phyloP scores from a whole-genome alignment of 2,888 invertebrate genomes.

The Polyploca ridens region DNA sequence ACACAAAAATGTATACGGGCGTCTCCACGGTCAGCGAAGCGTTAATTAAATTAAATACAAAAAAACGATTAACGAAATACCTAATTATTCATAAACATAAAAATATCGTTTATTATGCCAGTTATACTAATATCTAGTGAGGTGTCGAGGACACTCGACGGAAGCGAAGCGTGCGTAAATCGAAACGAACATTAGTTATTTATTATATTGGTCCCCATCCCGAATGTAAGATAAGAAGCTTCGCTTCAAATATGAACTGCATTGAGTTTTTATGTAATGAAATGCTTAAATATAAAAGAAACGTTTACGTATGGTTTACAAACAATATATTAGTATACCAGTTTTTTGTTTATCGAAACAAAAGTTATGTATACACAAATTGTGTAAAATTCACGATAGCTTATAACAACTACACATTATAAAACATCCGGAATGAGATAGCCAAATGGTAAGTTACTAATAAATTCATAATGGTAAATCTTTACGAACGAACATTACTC shows the following conservation, averaged over 20 bases:
- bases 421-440: neutral
- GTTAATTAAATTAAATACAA: conserved; percentile 10
- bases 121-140: too few species aligned
- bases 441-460: too few species aligned
- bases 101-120: neutral
- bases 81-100: conserved; percentile 11
- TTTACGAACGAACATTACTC: conserved; percentile 44
- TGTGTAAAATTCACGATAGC: too few species aligned
- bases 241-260: conserved; percentile 24
- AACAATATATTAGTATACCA: neutral
- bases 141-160: too few species aligned
- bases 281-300: conserved; percentile 42
- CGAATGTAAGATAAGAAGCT: too few species aligned
- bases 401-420: neutral
- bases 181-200: too few species aligned
- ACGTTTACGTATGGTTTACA: neutral
- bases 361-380: neutral
- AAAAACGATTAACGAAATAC: conserved; percentile 13
- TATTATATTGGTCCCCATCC: too few species aligned
- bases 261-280: conserved; percentile 55
- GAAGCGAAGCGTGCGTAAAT: too few species aligned
- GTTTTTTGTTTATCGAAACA: neutral
- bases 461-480: too few species aligned
- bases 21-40: neutral
- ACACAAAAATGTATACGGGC: neutral